A percentile compares a stretch with the other conserved stretches of the same genome.
phyloP scores from a whole-genome alignment of 2,888 invertebrate genomes.

The Tinea trinotella region DNA sequence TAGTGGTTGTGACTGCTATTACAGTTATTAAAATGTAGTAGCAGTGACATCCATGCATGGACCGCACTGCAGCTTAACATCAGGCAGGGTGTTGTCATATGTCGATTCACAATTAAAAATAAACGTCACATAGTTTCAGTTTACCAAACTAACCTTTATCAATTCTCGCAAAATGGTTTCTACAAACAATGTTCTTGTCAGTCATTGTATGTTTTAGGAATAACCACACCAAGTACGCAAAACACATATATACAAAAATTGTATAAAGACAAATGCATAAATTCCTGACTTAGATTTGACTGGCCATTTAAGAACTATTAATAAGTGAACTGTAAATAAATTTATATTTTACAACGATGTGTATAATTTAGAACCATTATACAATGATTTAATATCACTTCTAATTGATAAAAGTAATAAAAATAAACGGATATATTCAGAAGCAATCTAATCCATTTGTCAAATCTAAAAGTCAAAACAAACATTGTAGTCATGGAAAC shows the following conservation, averaged over 20 bases:
- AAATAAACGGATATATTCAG: not conserved
- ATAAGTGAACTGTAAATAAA: not conserved
- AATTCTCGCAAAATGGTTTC: slow-evolving; percentile 27
- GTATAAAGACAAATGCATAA: not conserved
- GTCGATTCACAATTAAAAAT: too few relatives aligned
- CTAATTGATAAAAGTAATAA: not conserved
- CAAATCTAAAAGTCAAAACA: not conserved
- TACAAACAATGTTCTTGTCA: slow-evolving; percentile 28
- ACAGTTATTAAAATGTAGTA: too few relatives aligned
- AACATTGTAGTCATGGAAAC: not conserved
- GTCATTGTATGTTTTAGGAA: not conserved
- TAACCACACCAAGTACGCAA: not conserved
- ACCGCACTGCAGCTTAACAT: too few relatives aligned
- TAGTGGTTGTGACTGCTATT: too few relatives aligned
- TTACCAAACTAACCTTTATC: slow-evolving; percentile 23
- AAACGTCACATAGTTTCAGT: too few relatives aligned
- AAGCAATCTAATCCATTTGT: not conserved
- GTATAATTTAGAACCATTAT: not conserved
- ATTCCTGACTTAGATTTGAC: too few relatives aligned
- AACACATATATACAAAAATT: not conserved
- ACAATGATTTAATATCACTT: not conserved
- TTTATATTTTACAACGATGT: not conserved
- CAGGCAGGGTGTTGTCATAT: too few relatives aligned
- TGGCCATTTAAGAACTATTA: not conserved
- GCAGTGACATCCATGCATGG: too few relatives aligned